Conservation (phyloP, 2,113 vertebrate species). For the Rattus norvegicus region DNA sequence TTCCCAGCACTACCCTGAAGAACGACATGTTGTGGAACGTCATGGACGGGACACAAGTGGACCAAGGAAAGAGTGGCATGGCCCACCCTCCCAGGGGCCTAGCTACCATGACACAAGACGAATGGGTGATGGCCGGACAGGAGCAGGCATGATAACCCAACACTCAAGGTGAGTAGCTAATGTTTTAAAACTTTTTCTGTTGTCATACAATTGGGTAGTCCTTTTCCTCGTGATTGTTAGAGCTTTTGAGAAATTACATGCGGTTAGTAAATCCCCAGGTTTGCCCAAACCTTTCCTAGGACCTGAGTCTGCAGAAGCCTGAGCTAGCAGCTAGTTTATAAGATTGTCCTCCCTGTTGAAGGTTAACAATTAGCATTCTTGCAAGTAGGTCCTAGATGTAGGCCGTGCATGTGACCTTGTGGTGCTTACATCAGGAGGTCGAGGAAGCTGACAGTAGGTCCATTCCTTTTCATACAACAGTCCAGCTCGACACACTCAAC, state of each 20-base stretch:
- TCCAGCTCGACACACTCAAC: background rate
- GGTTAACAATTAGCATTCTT: background rate
- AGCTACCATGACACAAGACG: constrained; percentile 91
- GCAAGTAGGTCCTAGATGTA: background rate
- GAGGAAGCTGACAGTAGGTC: background rate
- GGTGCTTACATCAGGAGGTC: background rate
- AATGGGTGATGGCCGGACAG: constrained; percentile 90
- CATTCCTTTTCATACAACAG: background rate
- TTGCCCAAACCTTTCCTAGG: background rate
- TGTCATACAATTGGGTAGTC: background rate
- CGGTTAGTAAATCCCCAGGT: background rate
- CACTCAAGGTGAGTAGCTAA: constrained; percentile 90
- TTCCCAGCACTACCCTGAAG: constrained; percentile 91
- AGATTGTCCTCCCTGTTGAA: background rate
- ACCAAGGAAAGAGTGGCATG: constrained; percentile 96
- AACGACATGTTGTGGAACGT: constrained; percentile 94
- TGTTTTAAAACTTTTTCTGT: background rate
- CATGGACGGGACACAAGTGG: constrained; percentile 91
- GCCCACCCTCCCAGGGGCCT: constrained; percentile 91
- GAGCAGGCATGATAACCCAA: constrained; percentile 91
- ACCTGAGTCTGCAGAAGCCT: background rate
- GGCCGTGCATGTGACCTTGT: background rate
- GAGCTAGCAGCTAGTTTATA: background rate
- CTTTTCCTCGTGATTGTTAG: background rate
- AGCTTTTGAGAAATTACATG: background rate